Percentiles rank a stretch among this genome's conserved stretches.
Conservation (phyloP, 2,888 invertebrate genomes). For the Drosophila neonasuta region DNA sequence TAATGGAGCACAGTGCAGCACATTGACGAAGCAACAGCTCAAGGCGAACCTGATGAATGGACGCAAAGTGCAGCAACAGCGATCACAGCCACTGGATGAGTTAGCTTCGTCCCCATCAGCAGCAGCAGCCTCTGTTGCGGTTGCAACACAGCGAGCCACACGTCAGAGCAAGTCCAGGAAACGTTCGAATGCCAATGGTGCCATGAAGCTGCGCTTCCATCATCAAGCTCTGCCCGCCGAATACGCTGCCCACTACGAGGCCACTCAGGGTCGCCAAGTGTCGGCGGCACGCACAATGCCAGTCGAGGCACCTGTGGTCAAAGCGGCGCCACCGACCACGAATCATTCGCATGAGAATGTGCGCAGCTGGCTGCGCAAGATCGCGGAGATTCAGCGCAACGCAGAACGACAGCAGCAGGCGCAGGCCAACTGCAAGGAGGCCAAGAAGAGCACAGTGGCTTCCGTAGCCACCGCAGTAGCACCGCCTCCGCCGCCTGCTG, state of each 20-base stretch:
- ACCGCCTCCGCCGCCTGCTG: background rate
- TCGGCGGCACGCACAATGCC: constrained; percentile 71
- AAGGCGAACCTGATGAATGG: constrained; percentile 78
- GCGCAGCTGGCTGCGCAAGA: constrained; percentile 89
- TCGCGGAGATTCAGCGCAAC: constrained; percentile 87
- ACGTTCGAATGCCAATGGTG: constrained; percentile 78
- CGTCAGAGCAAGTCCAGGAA: constrained; percentile 50
- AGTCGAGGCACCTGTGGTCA: constrained; percentile 72
- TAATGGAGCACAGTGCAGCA: constrained; percentile 68
- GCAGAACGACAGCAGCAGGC: constrained; percentile 67
- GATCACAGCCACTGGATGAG: constrained; percentile 23
- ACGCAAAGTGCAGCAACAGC: constrained; percentile 43
- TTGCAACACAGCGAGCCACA: constrained; percentile 16
- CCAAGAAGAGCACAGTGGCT: constrained; percentile 9
- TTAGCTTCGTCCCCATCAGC: background rate
- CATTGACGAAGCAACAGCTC: constrained; percentile 76
- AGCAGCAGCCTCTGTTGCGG: background rate
- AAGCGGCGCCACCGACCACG: constrained; percentile 70
- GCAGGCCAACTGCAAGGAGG: constrained; percentile 23
- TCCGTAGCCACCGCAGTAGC: background rate
- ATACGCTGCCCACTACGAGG: constrained; percentile 90
- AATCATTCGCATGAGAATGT: constrained; percentile 86
- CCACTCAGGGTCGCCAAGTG: constrained; percentile 84
- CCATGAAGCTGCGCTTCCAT: constrained; percentile 90
- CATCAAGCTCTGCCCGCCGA: constrained; percentile 91